Evolutionary conservation across 2,113 vertebrate genomes (phyloP), one percentile per base, ranked within the genome.

Genomic region (Caretta caretta): DNA sequence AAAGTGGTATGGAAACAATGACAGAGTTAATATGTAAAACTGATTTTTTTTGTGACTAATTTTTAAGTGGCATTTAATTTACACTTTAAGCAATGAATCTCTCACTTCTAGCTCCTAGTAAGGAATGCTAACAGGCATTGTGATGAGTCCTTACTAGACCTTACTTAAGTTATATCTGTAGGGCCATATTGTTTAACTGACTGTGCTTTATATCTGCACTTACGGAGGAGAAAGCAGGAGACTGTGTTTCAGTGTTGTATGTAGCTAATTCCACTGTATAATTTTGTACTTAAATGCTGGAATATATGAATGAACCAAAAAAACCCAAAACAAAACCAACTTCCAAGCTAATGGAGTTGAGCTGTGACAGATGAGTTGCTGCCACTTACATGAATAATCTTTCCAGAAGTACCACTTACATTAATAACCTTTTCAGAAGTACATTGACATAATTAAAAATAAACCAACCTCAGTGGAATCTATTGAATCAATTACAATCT

Each of bases 1-100:
- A 76, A 91, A 88, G 20, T 80, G 5, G 17, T 51, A 6, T 85
- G 86, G 83, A 85, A 93, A 38, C 72, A 10, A 2, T 62, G 13
- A 80, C 75, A 76, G 11, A 53, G 78, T 62, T 85, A 7, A 27
- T 10, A 3, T 5, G 51, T 87, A 14, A 25, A 90, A 1, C 24
- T 83, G 0, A 59, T 89, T 56, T 88, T 79, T 13, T 93, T 49
- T 31, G 10, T 57, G 24, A 57, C 27, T 13, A 10, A 31, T 2
- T 87, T 93, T 31, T 78, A 75, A 75, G 4, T 93, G 46, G 5
- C 9, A 42, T 90, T 10, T 75, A 75, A 42, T 88, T 92, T 6
- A 75, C 22, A 10, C 4, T 53, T 93, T 83, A 2, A 48, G 9
- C 20, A 17, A 19, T 17, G 11, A 42, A 22, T 75, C 20, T 46